Conservation (phyloP, 2,113 vertebrate species). For the Bubo bubo region DNA sequence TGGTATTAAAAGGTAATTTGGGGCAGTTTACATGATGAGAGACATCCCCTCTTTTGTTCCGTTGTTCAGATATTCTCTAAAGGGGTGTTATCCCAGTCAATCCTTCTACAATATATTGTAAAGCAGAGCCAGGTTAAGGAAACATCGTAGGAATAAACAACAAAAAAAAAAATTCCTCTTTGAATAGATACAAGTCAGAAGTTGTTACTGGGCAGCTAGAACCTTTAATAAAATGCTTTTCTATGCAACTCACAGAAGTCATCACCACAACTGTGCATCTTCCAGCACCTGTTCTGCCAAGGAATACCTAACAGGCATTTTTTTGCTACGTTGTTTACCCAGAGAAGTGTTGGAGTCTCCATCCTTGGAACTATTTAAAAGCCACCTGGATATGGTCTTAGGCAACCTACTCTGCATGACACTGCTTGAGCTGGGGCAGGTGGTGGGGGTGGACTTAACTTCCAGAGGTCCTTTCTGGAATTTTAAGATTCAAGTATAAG, state of each 20-base stretch:
- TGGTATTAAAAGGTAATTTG: background rate
- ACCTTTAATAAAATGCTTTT: background rate
- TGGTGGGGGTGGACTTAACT: rapidly evolving
- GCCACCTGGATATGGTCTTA: background rate
- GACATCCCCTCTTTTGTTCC: background rate
- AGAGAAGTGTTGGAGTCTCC: background rate
- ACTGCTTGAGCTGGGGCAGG: background rate
- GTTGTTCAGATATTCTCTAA: background rate
- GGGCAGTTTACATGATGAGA: background rate
- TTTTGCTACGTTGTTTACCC: background rate
- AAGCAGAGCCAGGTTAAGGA: background rate
- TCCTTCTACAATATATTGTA: background rate
- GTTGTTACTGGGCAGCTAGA: background rate
- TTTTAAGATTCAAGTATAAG: background rate
- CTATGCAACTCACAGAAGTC: background rate
- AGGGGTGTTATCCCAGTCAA: background rate
- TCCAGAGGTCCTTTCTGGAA: background rate
- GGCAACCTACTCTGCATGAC: background rate
- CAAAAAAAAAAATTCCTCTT: background rate
- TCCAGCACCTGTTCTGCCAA: background rate
- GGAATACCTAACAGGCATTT: background rate
- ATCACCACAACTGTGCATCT: background rate
- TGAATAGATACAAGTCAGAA: background rate
- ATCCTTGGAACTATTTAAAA: background rate
- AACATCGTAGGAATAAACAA: background rate